Evolutionary conservation across 2,888 invertebrate genomes (phyloP), one percentile per base, ranked within the genome.

Genomic region (Acrobasis consociella): DNA sequence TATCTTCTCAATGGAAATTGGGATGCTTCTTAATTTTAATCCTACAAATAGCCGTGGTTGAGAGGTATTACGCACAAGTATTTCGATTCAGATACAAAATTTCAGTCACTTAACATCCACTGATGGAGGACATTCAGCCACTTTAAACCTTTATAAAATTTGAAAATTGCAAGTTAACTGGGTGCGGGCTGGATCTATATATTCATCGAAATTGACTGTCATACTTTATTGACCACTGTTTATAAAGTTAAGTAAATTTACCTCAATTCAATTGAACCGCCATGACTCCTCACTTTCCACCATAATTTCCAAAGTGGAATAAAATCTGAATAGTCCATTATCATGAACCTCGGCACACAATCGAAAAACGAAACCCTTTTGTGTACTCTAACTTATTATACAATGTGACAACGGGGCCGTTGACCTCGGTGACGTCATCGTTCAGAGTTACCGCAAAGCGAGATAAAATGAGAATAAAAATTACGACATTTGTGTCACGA

Each of bases 391-490:
- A 42, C 17, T 42, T 42, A 42, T 42, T 42, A 56, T 56, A 56
- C 56, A 56, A 56, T 46, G 46, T 56, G 56, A 56, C 56, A 42
- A 56, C 11, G 22, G 42, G 56, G 13, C 42, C 56, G 42, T 46
- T 42, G 56, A 17, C 56, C 56, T 56, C 56, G 17, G 17, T 56
- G 56, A 56, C 56, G 56, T 56, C 56, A 56, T 42, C 10, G 42
- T 56, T 56, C 42, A 42, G 17, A 46, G 56, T 56, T 22, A 56
- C 11, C 52, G 52, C 52, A 37, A 52, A 52, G 22, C 46, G 46
- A 13, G 46, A 46, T 42, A 46, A 13, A 46, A 46, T 46, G n/a
- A 46, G 8, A 31, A 31, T 31, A 31, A 46, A 46, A 46, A 46
- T 46, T 46, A 46, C 46, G 46, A 46, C 22, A 55, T 55, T 39